Evolutionary conservation across 2,797 vertebrate genomes (phyloP), one percentile per base, ranked within the genome.

Genomic region (Delichon dasypus): DNA sequence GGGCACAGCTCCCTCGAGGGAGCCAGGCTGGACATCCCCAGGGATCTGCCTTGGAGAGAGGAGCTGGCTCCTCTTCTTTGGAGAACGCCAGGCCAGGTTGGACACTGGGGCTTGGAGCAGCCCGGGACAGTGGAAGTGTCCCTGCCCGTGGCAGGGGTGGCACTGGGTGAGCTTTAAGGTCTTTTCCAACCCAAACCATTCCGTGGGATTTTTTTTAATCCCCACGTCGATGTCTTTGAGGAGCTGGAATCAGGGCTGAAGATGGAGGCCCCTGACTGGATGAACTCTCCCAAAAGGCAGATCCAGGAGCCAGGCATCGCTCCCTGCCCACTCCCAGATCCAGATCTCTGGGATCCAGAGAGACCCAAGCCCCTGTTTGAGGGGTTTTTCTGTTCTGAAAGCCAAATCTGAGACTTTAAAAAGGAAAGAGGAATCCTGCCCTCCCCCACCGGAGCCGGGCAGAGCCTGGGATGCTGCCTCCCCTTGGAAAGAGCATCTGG

Each of bases 401-500:
- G 62, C 40, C 51, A 76, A 66, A 86, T 27, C 1, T 16, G 40
- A 15, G n/a, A 4, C 30, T 90, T 54, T 62, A 70, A 80, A 94
- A 81, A 55, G 67, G 57, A 23, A 71, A 65, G 82, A 85, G 91
- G 89, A 92, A 85, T 77, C 85, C 91, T 96, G 79, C 79, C 79
- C 79, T 89, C 88, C 89, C 93, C 88, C 82, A 61, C 48, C 3
- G 32, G 53, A 10, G 48, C 64, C 34, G 29, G 66, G 84, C 92
- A 81, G 70, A 40, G 89, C 55, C 80, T 8, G 2, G 61, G 70
- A 54, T 85, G 91, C 72, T 89, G 89, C 64, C 70, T 88, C 88
- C 90, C 86, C 93, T 95, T 16, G 4, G 76, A 45, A 94, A 50
- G 55, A 94, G 95, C 94, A 95, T 97, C 95, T 96, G 96, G 93